Conservation (phyloP, 2,113 vertebrate species). For the Oceanodroma tethys region DNA sequence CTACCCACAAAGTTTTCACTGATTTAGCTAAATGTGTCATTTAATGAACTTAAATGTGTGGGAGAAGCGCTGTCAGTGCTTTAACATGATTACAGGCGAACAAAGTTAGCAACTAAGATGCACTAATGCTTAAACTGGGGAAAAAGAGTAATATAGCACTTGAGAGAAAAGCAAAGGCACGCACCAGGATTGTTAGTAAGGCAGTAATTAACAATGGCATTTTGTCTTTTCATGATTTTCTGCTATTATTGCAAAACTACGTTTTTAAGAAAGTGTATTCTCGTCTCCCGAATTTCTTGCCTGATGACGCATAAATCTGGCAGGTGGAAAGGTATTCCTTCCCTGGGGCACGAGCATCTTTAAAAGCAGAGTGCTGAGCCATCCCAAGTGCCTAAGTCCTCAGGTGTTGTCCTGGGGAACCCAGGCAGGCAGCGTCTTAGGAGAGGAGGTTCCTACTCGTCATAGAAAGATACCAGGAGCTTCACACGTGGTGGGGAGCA, state of each 20-base stretch:
- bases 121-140: neutral
- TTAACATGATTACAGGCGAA: neutral
- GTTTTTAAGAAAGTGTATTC: neutral
- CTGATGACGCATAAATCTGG: neutral
- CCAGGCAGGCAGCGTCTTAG: neutral
- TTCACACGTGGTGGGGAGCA: fast-evolving
- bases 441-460: neutral
- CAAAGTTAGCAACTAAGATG: neutral
- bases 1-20: neutral
- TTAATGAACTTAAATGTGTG: neutral
- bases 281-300: neutral
- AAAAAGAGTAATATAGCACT: fast-evolving
- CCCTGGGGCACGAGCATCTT: neutral
- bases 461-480: neutral
- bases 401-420: neutral
- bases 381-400: neutral
- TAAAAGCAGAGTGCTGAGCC: neutral
- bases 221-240: neutral
- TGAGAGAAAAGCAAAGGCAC: neutral
- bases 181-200: neutral
- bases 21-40: neutral
- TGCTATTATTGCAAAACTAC: neutral
- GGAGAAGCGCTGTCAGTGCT: neutral
- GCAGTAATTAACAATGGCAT: neutral
- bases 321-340: neutral